phyloP scores from a whole-genome alignment of 2,113 vertebrate genomes.

The Castor canadensis region DNA sequence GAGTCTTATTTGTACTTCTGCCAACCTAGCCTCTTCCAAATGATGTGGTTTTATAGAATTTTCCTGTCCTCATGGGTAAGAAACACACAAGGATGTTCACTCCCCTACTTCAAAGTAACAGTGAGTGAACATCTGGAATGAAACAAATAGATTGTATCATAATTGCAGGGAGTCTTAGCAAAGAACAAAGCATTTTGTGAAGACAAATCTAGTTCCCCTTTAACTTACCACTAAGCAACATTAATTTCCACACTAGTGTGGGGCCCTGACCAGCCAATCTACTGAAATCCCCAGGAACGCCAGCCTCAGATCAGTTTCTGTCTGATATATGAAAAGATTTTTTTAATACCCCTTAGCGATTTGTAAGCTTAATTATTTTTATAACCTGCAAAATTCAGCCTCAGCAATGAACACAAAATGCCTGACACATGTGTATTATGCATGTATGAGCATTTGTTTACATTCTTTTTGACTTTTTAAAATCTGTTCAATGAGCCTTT shows the following conservation, averaged over 20 bases:
- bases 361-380: conserved; percentile 63
- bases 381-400: conserved; percentile 42
- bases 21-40: conserved; percentile 4
- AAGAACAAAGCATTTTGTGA: conserved; percentile 44
- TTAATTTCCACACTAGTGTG: background rate
- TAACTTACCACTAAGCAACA: background rate
- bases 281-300: conserved; percentile 34
- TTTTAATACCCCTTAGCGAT: background rate
- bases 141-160: conserved; percentile 51
- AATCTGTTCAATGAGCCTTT: conserved; percentile 78
- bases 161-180: background rate
- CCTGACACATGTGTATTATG: conserved; percentile 68
- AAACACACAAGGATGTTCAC: conserved; percentile 28
- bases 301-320: conserved; percentile 49
- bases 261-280: conserved; percentile 17
- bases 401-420: background rate
- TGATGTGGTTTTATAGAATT: conserved; percentile 31
- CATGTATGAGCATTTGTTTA: conserved; percentile 66
- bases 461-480: conserved; percentile 71
- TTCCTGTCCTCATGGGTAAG: conserved; percentile 1
- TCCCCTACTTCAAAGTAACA: background rate
- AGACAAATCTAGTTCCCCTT: conserved; percentile 34
- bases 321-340: conserved; percentile 51
- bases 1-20: conserved; percentile 2
- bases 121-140: conserved; percentile 49